Percentiles rank a stretch among this genome's conserved stretches.
These are phyloP conservation scores for Drosophila ercepeae DNA, from an alignment of 1,140 invertebrate genomes.

Conservation along the genomic window DNA sequence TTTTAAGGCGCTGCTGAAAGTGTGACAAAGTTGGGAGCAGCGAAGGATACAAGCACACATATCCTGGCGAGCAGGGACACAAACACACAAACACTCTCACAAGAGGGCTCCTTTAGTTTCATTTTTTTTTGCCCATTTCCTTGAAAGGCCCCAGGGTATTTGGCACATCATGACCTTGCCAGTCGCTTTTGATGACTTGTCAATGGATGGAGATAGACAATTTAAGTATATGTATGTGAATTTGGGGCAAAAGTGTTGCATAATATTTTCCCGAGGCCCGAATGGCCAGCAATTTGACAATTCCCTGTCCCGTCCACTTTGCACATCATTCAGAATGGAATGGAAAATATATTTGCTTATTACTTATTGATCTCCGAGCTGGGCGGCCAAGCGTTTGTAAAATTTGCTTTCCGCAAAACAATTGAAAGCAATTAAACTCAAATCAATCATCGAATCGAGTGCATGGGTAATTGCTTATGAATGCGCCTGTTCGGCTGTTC, in stretches of 20 bases:
- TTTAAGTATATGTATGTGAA: conserved; percentile 16
- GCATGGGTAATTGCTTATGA: conserved; percentile 5
- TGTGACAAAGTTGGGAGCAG: conserved; percentile 53
- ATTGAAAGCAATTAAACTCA: conserved; percentile 72
- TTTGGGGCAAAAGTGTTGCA: conserved; percentile 75
- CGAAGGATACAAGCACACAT: conserved; percentile 32
- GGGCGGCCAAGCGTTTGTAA: conserved; percentile 37
- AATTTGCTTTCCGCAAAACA: conserved; percentile 61
- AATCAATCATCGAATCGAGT: conserved; percentile 51
- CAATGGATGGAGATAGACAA: conserved; percentile 44
- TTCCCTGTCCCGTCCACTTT: conserved; percentile 10
- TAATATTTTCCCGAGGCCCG: conserved; percentile 64
- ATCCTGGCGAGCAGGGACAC: conserved; percentile 14
- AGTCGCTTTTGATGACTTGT: conserved; percentile 69
- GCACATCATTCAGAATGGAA: conserved; percentile 38
- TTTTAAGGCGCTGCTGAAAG: conserved; percentile 46
- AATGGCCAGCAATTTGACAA: conserved; percentile 58
- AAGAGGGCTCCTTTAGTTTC: conserved; percentile 53
- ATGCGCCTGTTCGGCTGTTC: background rate
- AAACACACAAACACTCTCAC: conserved; percentile 8
- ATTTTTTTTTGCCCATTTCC: conserved; percentile 41
- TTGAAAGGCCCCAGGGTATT: conserved; percentile 67
- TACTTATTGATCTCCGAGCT: conserved; percentile 15
- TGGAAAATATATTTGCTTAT: conserved; percentile 30
- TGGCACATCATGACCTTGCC: conserved; percentile 76